Conservation (phyloP, 2,797 vertebrate species). For the Chelon auratus region DNA sequence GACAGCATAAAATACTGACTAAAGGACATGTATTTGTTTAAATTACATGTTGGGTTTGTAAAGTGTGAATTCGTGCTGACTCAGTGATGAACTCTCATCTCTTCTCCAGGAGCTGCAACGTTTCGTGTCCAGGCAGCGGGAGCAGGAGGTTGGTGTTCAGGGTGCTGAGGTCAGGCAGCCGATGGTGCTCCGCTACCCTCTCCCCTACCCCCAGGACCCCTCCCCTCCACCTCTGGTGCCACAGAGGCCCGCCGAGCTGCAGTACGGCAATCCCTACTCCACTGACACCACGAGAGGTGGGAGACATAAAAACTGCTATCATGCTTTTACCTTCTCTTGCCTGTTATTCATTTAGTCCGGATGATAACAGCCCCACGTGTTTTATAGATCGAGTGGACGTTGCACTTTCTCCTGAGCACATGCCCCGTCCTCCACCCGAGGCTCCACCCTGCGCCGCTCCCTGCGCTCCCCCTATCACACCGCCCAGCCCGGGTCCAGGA, state of each 20-base stretch:
- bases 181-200: slow-evolving; percentile 85
- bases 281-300: slow-evolving; percentile 85
- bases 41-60: background rate
- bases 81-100: background rate
- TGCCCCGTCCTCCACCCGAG: slow-evolving; percentile 89
- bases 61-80: background rate
- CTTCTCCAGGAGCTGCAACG: slow-evolving; percentile 86
- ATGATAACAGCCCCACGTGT: background rate
- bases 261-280: slow-evolving; percentile 94
- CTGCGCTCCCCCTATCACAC: slow-evolving; percentile 77
- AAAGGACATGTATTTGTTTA: background rate
- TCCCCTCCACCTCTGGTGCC: slow-evolving; percentile 87
- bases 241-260: slow-evolving; percentile 89
- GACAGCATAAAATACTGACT: background rate
- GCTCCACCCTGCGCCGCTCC: slow-evolving; percentile 83
- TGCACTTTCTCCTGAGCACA: slow-evolving; percentile 89
- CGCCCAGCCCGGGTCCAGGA: slow-evolving; percentile 37
- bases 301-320: background rate
- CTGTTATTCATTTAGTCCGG: too few relatives aligned
- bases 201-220: slow-evolving; percentile 88
- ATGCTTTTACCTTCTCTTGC: background rate
- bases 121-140: slow-evolving; percentile 80
- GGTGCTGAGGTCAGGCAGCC: slow-evolving; percentile 78
- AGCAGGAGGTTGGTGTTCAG: slow-evolving; percentile 81
- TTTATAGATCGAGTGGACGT: slow-evolving; percentile 88